Base-by-base conservation (phyloP, 2,113 vertebrate genomes). In the Syrrhaptes paradoxus region DNA sequence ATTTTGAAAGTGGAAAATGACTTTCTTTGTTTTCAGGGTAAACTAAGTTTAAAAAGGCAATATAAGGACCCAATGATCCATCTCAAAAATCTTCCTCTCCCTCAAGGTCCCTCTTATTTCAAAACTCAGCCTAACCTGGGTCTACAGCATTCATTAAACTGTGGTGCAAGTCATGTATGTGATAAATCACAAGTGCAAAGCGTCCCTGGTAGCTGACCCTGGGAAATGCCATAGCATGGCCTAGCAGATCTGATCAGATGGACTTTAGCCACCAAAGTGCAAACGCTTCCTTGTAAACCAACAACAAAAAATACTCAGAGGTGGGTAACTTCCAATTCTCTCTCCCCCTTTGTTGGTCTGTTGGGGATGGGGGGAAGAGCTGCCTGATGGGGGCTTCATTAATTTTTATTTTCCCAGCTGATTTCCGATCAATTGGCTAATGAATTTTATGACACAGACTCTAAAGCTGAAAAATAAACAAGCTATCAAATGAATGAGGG, bases 391-490 rank as follows among this genome's bases (percentile, higher is more conserved):
- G 51, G 14, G 10, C 65, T 90, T 80, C 5, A 67, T 82, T 92
- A 8, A 71, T 77, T 89, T 96, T 93, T 62, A 78, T 90, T 77
- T 89, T 96, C 58, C 38, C 76, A 96, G 57, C 16, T 90, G 73
- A 94, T 80, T 95, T 41, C 21, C 70, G 55, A 81, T 48, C 80
- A 59, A 58, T 31, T 61, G 57, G 22, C 58, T 76, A 91, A 81
- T 86, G 28, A 90, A 48, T 93, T 90, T 96, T 88, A 94, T 81
- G 20, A 84, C 48, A 36, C 45, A 57, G 34, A 79, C 22, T 52
- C 29, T 70, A 78, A 4, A 79, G 36, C 55, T 46, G 88, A 62
- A 92, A 95, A 90, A 80, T 54, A 75, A 92, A 66, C 55, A 77
- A 21, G 31, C 13, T 57, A 55, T 46, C 67, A 77, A 58, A 93